Percentiles rank a stretch among this genome's conserved stretches.
These are phyloP conservation scores for Philereme transversata DNA, from an alignment of 2,888 invertebrate genomes.

Conservation along the genomic window DNA sequence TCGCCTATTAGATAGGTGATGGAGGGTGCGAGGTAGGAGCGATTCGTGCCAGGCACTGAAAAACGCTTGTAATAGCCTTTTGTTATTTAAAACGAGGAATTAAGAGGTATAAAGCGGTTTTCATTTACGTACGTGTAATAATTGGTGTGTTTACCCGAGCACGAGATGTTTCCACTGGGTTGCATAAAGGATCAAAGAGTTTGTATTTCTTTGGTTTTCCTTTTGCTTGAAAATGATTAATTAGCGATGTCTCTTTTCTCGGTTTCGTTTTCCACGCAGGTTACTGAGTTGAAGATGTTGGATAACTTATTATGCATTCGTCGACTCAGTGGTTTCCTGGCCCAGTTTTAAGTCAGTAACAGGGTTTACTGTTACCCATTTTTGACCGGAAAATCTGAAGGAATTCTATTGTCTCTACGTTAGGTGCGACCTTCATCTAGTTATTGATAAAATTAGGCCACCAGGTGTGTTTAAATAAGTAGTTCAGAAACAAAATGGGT, in stretches of 20 bases:
- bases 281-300: too few relatives aligned
- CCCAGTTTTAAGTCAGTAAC: too few relatives aligned
- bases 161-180: conserved; percentile 21
- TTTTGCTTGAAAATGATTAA: conserved; percentile 2
- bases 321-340: too few relatives aligned
- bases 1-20: conserved; percentile 58
- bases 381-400: too few relatives aligned
- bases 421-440: too few relatives aligned
- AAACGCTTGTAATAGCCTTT: conserved; percentile 67
- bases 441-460: too few relatives aligned
- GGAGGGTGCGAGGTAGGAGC: conserved; percentile 58
- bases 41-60: conserved; percentile 64
- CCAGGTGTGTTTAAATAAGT: too few relatives aligned
- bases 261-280: too few relatives aligned
- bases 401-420: too few relatives aligned
- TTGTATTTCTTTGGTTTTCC: conserved; percentile 15
- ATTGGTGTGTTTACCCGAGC: conserved; percentile 53
- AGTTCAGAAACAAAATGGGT: too few relatives aligned
- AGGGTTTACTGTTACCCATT: too few relatives aligned
- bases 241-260: conserved; percentile 3
- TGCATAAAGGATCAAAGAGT: conserved; percentile 25
- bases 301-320: too few relatives aligned
- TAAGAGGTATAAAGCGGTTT: conserved; percentile 57
- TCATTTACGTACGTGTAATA: conserved; percentile 49
- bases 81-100: conserved; percentile 71